Conservation (phyloP, 2,797 vertebrate species). For the Hydrocynus forskahlii region DNA sequence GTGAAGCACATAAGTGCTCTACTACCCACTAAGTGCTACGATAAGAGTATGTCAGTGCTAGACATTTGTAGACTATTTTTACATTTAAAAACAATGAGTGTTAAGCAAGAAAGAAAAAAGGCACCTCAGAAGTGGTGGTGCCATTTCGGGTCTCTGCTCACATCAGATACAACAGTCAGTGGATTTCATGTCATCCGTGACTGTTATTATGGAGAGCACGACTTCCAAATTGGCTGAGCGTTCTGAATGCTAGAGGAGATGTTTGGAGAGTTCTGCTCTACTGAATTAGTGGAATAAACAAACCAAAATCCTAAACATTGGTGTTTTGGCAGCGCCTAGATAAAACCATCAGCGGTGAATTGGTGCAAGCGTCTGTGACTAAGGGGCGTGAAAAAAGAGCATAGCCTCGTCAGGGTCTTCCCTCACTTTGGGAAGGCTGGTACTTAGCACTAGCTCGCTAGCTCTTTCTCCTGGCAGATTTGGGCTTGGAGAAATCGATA, state of each 20-base stretch:
- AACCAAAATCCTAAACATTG: background rate
- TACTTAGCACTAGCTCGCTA: conserved; percentile 42
- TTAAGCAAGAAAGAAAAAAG: background rate
- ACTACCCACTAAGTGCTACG: conserved; percentile 36
- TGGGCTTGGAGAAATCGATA: conserved; percentile 56
- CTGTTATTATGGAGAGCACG: background rate
- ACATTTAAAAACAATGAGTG: conserved; percentile 35
- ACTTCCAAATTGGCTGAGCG: background rate
- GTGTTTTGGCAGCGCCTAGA: conserved; percentile 11
- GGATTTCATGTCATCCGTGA: conserved; percentile 10
- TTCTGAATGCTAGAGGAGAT: background rate
- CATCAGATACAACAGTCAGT: background rate
- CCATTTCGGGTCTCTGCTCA: background rate
- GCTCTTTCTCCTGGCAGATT: conserved; percentile 51
- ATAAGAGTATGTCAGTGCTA: conserved; percentile 36
- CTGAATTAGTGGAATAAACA: conserved; percentile 7
- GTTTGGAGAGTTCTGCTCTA: conserved; percentile 2
- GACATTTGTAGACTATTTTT: conserved; percentile 9
- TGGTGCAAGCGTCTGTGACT: background rate
- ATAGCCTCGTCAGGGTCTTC: conserved; percentile 26
- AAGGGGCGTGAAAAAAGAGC: conserved; percentile 6
- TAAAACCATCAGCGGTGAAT: conserved; percentile 6
- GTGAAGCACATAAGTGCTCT: conserved; percentile 33
- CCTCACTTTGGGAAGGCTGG: conserved; percentile 67
- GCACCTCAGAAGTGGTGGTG: background rate